A percentile compares a stretch with the other conserved stretches of the same genome.
These are phyloP conservation scores for Gobius niger DNA, from an alignment of 2,113 vertebrate genomes.

Conservation along the genomic window DNA sequence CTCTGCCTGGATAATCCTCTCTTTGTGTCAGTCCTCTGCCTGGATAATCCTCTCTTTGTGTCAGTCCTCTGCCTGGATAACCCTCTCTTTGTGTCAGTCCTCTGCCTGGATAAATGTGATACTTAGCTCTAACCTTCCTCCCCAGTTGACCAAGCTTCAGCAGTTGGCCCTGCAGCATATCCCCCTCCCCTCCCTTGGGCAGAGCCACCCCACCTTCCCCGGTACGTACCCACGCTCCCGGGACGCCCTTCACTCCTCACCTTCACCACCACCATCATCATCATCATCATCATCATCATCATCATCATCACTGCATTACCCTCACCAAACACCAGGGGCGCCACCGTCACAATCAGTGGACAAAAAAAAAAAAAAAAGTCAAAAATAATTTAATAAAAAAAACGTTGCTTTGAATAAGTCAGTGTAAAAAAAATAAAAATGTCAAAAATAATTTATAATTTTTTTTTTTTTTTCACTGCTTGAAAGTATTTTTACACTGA, in stretches of 20 bases:
- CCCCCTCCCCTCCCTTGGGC: constrained; percentile 97
- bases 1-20: too few relatives aligned
- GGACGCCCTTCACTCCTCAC: constrained; percentile 85
- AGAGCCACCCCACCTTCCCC: constrained; percentile 98
- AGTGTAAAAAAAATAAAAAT: too few relatives aligned
- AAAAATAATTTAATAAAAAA: too few relatives aligned
- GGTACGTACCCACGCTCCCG: constrained; percentile 94
- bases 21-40: too few relatives aligned
- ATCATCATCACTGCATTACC: constrained; percentile 20
- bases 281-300: constrained; percentile 78
- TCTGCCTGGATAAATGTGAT: constrained; percentile 90
- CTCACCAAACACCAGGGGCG: too few relatives aligned
- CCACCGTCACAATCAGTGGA: constrained; percentile 36
- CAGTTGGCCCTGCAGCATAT: constrained; percentile 99
- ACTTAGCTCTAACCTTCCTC: constrained; percentile 98
- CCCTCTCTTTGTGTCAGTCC: constrained; percentile 85
- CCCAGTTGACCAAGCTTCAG: constrained; percentile 99
- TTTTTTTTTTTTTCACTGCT: too few relatives aligned
- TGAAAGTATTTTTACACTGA: too few relatives aligned
- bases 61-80: constrained; percentile 81
- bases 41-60: background rate
- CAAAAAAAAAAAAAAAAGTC: too few relatives aligned
- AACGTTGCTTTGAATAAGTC: too few relatives aligned
- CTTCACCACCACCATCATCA: constrained; percentile 81
- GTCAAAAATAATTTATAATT: too few relatives aligned